Percentiles rank a stretch among this genome's conserved stretches.
phyloP scores from a whole-genome alignment of 2,888 invertebrate species.

The Athrips mouffetella region DNA sequence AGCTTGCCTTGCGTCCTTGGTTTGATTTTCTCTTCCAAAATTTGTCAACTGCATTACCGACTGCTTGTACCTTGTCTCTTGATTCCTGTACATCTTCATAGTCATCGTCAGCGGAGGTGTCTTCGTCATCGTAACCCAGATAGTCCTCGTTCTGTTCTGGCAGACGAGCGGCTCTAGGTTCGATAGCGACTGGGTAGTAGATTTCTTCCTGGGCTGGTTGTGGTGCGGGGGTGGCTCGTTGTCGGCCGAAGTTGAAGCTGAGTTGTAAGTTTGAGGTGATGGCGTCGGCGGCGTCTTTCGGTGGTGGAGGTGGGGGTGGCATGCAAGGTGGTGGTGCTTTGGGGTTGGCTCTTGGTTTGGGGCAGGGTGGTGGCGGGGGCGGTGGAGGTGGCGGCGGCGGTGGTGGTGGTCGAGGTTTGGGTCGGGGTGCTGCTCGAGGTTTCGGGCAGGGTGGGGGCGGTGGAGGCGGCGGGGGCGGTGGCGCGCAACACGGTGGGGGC shows the following conservation, averaged over 20 bases:
- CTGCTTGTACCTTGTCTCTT: constrained; percentile 52
- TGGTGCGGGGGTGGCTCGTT: constrained; percentile 39
- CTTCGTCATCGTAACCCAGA: constrained; percentile 51
- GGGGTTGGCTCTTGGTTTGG: constrained; percentile 53
- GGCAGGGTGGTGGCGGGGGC: constrained; percentile 42
- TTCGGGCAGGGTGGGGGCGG: constrained; percentile 36
- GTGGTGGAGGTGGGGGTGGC: constrained; percentile 39
- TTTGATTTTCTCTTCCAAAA: constrained; percentile 61
- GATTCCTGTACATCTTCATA: constrained; percentile 67
- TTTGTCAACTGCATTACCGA: constrained; percentile 60
- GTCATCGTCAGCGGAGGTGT: constrained; percentile 49
- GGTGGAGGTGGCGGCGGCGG: constrained; percentile 39
- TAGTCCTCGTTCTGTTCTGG: constrained; percentile 51
- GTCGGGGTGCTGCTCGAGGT: constrained; percentile 28
- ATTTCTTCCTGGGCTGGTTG: constrained; percentile 33
- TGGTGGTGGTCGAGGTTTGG: constrained; percentile 31
- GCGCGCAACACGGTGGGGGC: constrained; percentile 23
- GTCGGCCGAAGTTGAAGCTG: constrained; percentile 63
- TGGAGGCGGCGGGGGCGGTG: constrained; percentile 35
- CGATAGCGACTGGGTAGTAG: constrained; percentile 47
- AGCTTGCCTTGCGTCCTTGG: constrained; percentile 29
- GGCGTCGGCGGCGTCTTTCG: constrained; percentile 46
- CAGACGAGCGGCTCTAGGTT: constrained; percentile 58
- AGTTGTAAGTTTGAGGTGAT: constrained; percentile 63
- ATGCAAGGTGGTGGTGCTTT: constrained; percentile 43